Evolutionary conservation across 2,113 vertebrate species (phyloP).

Genomic region (Myotis davidii): DNA sequence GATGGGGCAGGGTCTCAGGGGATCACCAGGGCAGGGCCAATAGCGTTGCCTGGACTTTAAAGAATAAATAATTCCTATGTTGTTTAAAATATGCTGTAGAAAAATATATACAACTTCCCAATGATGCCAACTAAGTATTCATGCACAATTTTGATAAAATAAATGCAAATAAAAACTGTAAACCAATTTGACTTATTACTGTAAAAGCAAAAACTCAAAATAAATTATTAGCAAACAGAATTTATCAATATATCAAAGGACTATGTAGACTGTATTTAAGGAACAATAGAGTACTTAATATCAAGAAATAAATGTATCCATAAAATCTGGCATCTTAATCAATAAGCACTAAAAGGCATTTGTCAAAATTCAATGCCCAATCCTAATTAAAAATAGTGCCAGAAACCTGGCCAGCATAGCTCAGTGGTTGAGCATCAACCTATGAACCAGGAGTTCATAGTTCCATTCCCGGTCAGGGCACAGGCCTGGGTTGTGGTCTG

Average conservation of each 20-base stretch:
- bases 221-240: not conserved
- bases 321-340: not conserved
- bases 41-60: not conserved
- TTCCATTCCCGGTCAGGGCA: too few relatives aligned
- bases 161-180: not conserved
- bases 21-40: not conserved
- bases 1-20: not conserved
- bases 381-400: not conserved
- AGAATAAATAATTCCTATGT: not conserved
- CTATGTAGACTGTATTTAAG: not conserved
- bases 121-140: not conserved
- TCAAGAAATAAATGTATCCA: not conserved
- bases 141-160: not conserved
- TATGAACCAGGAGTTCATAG: too few relatives aligned
- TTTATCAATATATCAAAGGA: conserved; percentile 10
- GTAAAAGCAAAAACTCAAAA: not conserved
- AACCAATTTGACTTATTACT: not conserved
- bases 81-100: not conserved
- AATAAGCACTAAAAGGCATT: not conserved
- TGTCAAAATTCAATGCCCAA: not conserved
- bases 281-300: not conserved
- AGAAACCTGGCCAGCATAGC: not conserved
- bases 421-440: too few relatives aligned
- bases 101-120: not conserved
- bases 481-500: too few relatives aligned